Percentiles rank a stretch among this genome's conserved stretches.
These are phyloP conservation scores for Catotricha subobsoleta DNA, from an alignment of 2,888 invertebrate species.

Conservation along the genomic window DNA sequence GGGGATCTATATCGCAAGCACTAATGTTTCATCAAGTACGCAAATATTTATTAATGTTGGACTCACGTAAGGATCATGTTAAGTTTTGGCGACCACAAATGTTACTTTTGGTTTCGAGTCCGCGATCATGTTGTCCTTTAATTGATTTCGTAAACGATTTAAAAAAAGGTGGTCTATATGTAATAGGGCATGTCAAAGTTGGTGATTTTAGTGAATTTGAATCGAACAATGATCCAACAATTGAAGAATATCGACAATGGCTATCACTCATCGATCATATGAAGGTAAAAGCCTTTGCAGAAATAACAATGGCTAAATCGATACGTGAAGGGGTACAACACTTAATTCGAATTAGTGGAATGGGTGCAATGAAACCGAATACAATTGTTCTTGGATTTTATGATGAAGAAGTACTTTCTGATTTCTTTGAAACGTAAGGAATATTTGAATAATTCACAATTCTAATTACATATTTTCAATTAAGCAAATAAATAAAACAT, in stretches of 20 bases:
- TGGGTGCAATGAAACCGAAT: slow-evolving; percentile 99
- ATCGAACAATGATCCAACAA: slow-evolving; percentile 44
- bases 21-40: slow-evolving; percentile 96
- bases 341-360: slow-evolving; percentile 73
- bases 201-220: slow-evolving; percentile 32
- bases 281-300: slow-evolving; percentile 91
- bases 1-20: slow-evolving; percentile 99
- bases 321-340: slow-evolving; percentile 86
- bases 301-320: slow-evolving; percentile 69
- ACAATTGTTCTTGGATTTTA: slow-evolving; percentile 91
- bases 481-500: background rate
- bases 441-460: background rate
- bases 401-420: slow-evolving; percentile 53
- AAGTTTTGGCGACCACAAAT: slow-evolving; percentile 99
- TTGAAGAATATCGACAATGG: slow-evolving; percentile 75
- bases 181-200: slow-evolving; percentile 68
- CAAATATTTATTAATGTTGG: slow-evolving; percentile 88
- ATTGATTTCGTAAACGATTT: slow-evolving; percentile 96
- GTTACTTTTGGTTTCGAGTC: slow-evolving; percentile 78
- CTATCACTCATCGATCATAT: slow-evolving; percentile 85
- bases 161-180: slow-evolving; percentile 83
- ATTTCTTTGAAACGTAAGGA: slow-evolving; percentile 58
- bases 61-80: slow-evolving; percentile 92
- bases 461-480: background rate
- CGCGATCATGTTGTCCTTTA: slow-evolving; percentile 73